A percentile compares a stretch with the other conserved stretches of the same genome.
Conservation (phyloP, 2,888 invertebrate species). For the Actias luna region DNA sequence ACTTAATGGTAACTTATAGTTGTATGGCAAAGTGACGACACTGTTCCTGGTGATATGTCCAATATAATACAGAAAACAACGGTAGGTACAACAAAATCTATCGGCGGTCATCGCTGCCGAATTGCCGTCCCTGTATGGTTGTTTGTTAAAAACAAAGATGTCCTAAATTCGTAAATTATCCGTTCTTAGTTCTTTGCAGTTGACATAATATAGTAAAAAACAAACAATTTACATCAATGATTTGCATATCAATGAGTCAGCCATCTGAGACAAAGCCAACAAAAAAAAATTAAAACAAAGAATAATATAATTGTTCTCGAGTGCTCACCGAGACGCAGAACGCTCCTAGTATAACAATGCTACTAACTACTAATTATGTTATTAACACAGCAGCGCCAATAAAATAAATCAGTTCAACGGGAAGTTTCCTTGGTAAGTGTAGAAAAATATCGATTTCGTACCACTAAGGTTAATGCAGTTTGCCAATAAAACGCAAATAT, state of each 20-base stretch:
- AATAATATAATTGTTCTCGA: conserved; percentile 1
- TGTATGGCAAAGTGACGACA: too few species aligned
- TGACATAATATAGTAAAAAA: not conserved
- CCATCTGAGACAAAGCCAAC: conserved; percentile 7
- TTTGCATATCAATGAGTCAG: conserved; percentile 7
- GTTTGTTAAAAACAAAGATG: too few species aligned
- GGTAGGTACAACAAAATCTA: too few species aligned
- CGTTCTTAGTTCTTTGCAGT: not conserved
- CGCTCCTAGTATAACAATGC: not conserved
- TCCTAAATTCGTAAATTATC: too few species aligned
- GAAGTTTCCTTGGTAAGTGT: not conserved
- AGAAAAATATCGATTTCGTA: not conserved
- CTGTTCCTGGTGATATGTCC: too few species aligned
- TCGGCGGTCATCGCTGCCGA: too few species aligned
- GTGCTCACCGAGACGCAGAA: not conserved
- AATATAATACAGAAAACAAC: too few species aligned
- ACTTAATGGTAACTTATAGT: too few species aligned
- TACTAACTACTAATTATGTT: not conserved
- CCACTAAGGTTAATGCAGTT: not conserved
- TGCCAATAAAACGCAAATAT: not conserved
- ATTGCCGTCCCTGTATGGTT: too few species aligned
- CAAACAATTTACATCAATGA: not conserved
- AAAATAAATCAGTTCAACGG: not conserved
- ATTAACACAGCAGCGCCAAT: not conserved
- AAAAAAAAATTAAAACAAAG: conserved; percentile 4